Conservation (phyloP, 2,797 vertebrate genomes). For the Pterois miles region DNA sequence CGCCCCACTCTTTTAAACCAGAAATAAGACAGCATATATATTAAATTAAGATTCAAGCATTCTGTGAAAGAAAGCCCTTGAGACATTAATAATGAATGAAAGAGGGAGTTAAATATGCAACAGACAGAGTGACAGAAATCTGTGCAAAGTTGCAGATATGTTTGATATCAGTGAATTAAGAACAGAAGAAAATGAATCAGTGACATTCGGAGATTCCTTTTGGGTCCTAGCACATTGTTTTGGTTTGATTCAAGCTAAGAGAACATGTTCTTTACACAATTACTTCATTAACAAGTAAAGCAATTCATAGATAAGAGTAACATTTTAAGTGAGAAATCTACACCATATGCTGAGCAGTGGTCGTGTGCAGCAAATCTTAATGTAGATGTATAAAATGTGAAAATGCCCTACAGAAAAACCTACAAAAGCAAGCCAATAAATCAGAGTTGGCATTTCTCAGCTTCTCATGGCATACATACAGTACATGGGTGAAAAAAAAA, state of each 20-base stretch:
- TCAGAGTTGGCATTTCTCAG: background rate
- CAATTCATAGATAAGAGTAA: background rate
- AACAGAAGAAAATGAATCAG: conserved; percentile 40
- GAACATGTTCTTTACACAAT: conserved; percentile 12
- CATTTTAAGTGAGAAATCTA: background rate
- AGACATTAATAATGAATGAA: conserved; percentile 64
- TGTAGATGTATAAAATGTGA: background rate
- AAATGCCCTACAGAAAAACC: background rate
- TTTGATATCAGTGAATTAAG: conserved; percentile 56
- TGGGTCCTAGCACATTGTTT: conserved; percentile 11
- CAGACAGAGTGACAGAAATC: conserved; percentile 34
- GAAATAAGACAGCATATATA: conserved; percentile 44
- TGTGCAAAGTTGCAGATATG: conserved; percentile 48
- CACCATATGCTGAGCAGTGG: background rate
- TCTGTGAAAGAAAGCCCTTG: conserved; percentile 50
- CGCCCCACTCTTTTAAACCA: conserved; percentile 11
- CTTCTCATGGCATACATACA: background rate
- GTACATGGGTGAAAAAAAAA: background rate
- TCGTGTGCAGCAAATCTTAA: background rate
- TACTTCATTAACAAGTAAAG: conserved; percentile 31
- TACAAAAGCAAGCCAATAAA: background rate
- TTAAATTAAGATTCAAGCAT: conserved; percentile 51
- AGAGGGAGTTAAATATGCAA: conserved; percentile 50
- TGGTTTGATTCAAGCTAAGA: conserved; percentile 28
- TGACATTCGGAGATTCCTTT: conserved; percentile 4